Evolutionary conservation across 1,140 invertebrate species (phyloP), one percentile per base, ranked within the genome.

Genomic region (Thrips palmi): DNA sequence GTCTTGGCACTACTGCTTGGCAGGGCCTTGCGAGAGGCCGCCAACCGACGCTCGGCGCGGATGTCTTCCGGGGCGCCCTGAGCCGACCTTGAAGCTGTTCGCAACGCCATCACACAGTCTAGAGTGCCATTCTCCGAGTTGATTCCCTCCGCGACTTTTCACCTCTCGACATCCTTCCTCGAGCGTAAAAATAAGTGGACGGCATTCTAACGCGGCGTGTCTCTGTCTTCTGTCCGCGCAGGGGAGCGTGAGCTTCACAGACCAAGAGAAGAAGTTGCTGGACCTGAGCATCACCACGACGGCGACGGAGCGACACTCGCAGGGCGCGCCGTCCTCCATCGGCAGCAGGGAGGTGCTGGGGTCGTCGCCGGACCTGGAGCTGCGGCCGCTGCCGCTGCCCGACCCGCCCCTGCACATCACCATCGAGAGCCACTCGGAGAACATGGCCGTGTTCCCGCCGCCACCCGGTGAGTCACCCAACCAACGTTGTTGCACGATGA

Each of bases 181-280:
- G n/a, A n/a, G n/a, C n/a, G n/a, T n/a, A n/a, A 31, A 10, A 40
- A 46, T 24, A 23, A 33, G 20, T 11, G 42, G 42, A 24, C 37
- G 5, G 21, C 12, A 25, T 14, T 25, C 39, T 17, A 48, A 47
- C 15, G 40, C 44, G 14, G 47, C 42, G n/a, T n/a, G n/a, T n/a
- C n/a, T n/a, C n/a, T n/a, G n/a, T n/a, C n/a, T n/a, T n/a, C n/a
- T n/a, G n/a, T n/a, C n/a, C n/a, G n/a, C n/a, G n/a, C n/a, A n/a
- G 51, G 67, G 70, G 1, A 83, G 77, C 49, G 64, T 73, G 23
- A 83, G 77, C 52, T 82, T 81, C 50, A 79, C 71, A 14, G 81
- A 86, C 38, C 81, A 84, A 55, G 80, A 85, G 48, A 86, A 85
- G 55, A 77, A 80, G 45, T 56, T 84, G 4, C 62, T 85, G 20